Percentiles rank a stretch among this genome's conserved stretches.
Conservation (phyloP, 2,113 vertebrate genomes). For the Pterophyllum scalare region DNA sequence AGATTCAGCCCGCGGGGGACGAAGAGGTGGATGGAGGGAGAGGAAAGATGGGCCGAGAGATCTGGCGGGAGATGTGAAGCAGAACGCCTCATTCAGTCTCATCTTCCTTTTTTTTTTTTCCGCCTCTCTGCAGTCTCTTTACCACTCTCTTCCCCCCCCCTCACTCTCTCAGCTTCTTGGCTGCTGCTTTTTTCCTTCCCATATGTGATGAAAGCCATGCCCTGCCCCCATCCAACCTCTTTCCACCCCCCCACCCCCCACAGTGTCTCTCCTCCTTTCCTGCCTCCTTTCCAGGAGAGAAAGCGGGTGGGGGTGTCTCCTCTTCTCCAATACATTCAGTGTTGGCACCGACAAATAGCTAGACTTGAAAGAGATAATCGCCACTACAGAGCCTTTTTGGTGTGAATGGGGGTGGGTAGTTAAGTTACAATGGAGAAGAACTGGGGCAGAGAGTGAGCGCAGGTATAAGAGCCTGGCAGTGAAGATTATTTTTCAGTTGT, state of each 20-base stretch:
- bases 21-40: slow-evolving; percentile 21
- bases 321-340: background rate
- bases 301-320: background rate
- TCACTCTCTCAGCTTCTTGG: slow-evolving; percentile 18
- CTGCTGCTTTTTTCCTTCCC: slow-evolving; percentile 27
- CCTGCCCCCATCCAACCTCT: slow-evolving; percentile 63
- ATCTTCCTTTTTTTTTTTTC: background rate
- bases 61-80: slow-evolving; percentile 61
- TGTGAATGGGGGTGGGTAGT: background rate
- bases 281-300: background rate
- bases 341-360: slow-evolving; percentile 25
- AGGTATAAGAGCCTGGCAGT: slow-evolving; percentile 6
- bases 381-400: slow-evolving; percentile 20
- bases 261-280: slow-evolving; percentile 10
- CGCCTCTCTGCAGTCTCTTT: background rate
- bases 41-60: background rate
- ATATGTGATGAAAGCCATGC: slow-evolving; percentile 68
- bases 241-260: slow-evolving; percentile 25
- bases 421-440: slow-evolving; percentile 37
- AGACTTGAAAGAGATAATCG: slow-evolving; percentile 34
- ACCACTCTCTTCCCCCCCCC: background rate
- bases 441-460: background rate
- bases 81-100: slow-evolving; percentile 44
- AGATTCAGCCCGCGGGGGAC: slow-evolving; percentile 52
- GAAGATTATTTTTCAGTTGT: background rate